Conservation (phyloP, 1,140 invertebrate genomes). For the Nasonia longicornis region DNA sequence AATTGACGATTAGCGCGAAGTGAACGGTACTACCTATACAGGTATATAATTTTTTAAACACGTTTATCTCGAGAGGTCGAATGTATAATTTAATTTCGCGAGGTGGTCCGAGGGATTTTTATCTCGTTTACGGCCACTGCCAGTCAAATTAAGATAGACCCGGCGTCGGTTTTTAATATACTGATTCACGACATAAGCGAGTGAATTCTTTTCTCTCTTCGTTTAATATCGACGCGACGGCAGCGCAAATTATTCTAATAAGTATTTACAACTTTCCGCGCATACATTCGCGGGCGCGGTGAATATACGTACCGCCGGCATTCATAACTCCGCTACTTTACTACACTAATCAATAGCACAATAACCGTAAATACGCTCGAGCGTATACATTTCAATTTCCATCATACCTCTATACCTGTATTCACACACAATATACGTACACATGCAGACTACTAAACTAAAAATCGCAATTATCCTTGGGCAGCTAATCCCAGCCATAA, state of each 20-base stretch:
- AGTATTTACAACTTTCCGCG: neutral
- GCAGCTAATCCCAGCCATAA: neutral
- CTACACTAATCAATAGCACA: neutral
- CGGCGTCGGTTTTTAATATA: neutral
- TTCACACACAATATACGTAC: neutral
- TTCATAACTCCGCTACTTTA: neutral
- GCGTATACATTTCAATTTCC: conserved; percentile 1
- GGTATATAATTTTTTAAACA: neutral
- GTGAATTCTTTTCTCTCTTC: no score
- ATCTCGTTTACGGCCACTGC: neutral
- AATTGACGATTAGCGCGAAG: conserved; percentile 50
- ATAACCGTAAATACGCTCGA: neutral
- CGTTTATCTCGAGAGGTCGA: neutral
- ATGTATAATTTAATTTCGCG: no score
- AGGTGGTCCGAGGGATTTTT: no score
- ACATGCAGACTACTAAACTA: neutral
- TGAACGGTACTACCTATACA: conserved; percentile 39
- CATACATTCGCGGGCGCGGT: no score
- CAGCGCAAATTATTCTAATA: neutral
- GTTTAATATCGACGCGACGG: neutral
- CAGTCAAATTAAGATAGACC: neutral
- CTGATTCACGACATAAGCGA: neutral
- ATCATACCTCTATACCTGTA: neutral
- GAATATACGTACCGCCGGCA: neutral
- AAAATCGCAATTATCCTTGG: neutral